phyloP scores from a whole-genome alignment of 1,140 invertebrate genomes.

The Maconellicoccus hirsutus region DNA sequence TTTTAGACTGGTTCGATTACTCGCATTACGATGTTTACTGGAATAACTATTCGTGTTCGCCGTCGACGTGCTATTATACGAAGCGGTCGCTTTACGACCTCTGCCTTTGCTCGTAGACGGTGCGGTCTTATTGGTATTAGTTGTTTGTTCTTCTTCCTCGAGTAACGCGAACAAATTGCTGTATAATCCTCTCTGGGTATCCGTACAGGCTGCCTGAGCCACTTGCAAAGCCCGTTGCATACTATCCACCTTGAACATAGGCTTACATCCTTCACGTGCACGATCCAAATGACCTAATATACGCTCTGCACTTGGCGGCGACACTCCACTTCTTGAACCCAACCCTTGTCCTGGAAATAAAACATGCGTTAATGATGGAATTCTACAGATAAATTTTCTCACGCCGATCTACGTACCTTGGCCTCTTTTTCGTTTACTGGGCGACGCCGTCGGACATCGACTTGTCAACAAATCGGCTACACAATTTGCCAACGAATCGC shows the following conservation, averaged over 20 bases:
- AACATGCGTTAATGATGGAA: too few relatives aligned
- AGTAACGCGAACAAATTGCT: conserved; percentile 81
- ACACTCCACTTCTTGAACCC: conserved; percentile 34
- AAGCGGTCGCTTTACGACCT: conserved; percentile 35
- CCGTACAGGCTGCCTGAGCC: conserved; percentile 62
- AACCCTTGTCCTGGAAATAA: conserved; percentile 25
- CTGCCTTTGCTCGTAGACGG: conserved; percentile 33
- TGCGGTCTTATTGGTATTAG: conserved; percentile 32
- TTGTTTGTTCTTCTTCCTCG: conserved; percentile 60
- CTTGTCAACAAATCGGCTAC: conserved; percentile 62
- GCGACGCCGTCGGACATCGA: conserved; percentile 66
- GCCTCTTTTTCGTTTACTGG: conserved; percentile 76
- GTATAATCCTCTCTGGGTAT: conserved; percentile 71
- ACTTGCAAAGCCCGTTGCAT: conserved; percentile 80
- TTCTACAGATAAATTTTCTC: too few relatives aligned
- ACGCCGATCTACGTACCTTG: conserved; percentile 20
- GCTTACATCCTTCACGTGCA: conserved; percentile 53
- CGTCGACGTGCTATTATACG: conserved; percentile 25
- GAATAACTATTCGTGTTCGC: conserved; percentile 31
- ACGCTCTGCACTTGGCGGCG: conserved; percentile 57
- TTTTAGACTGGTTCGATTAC: conserved; percentile 37
- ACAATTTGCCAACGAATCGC: conserved; percentile 77
- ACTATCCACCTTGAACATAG: conserved; percentile 63
- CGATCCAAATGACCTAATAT: conserved; percentile 85
- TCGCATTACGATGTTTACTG: conserved; percentile 36